These are phyloP conservation scores for Gobio gobio DNA, from an alignment of 2,113 vertebrate species.

Conservation along the genomic window DNA sequence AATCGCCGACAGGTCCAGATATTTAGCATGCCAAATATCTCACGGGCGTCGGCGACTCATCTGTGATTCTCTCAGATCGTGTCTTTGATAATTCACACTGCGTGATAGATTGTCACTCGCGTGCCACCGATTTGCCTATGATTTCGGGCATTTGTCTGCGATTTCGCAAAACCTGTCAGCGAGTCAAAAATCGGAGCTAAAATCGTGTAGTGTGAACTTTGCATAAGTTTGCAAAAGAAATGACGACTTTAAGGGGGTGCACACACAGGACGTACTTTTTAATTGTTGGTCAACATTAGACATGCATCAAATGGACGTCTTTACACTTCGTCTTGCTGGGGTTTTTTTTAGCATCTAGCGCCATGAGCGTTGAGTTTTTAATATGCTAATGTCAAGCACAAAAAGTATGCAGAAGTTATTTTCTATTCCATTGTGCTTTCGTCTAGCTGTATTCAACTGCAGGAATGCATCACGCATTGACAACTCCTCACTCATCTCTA, in stretches of 20 bases:
- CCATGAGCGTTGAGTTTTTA: too few relatives aligned
- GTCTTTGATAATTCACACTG: too few relatives aligned
- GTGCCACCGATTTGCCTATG: too few relatives aligned
- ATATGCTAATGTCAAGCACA: not conserved
- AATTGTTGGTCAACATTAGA: not conserved
- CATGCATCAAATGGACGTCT: not conserved
- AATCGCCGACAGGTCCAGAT: too few relatives aligned
- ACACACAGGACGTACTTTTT: not conserved
- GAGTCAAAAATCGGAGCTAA: too few relatives aligned
- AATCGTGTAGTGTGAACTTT: too few relatives aligned
- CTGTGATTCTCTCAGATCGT: too few relatives aligned
- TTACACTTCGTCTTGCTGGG: not conserved
- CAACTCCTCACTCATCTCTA: not conserved
- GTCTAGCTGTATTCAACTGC: not conserved
- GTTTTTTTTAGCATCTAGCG: not conserved
- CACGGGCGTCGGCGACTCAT: too few relatives aligned
- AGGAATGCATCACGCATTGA: not conserved
- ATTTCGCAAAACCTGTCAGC: too few relatives aligned
- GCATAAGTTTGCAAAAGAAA: not conserved
- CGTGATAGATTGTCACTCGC: too few relatives aligned
- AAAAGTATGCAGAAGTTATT: not conserved
- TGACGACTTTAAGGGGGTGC: not conserved
- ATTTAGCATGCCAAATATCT: too few relatives aligned
- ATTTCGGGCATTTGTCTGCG: too few relatives aligned
- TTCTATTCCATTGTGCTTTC: not conserved